Conservation (phyloP, 2,797 vertebrate genomes). For the Eulemur albifrons region DNA sequence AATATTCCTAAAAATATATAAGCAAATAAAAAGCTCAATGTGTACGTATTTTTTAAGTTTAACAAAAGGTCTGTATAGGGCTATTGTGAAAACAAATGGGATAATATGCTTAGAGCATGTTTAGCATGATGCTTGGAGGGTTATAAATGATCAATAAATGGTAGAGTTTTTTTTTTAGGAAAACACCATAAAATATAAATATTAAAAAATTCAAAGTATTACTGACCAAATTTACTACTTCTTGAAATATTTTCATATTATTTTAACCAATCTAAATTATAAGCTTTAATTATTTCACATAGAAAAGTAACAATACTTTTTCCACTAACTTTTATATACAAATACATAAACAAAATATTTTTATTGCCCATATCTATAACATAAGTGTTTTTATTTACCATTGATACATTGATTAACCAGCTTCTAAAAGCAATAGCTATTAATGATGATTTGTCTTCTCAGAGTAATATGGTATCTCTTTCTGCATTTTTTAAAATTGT, state of each 20-base stretch:
- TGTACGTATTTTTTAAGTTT: background rate
- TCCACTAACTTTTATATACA: slow-evolving; percentile 36
- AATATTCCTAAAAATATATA: background rate
- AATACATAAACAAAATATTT: background rate
- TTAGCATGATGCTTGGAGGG: background rate
- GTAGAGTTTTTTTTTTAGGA: slow-evolving; percentile 17
- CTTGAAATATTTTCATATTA: slow-evolving; percentile 14
- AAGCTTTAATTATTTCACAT: slow-evolving; percentile 41
- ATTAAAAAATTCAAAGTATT: slow-evolving; percentile 24
- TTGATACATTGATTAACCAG: background rate
- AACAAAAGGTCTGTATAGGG: background rate
- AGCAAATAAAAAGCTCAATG: background rate
- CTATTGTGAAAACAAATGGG: slow-evolving; percentile 29
- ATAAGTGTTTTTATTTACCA: background rate
- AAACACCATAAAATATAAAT: slow-evolving; percentile 31
- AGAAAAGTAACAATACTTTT: slow-evolving; percentile 14
- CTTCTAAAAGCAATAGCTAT: slow-evolving; percentile 47
- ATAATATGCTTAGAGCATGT: background rate
- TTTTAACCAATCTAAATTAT: slow-evolving; percentile 39
- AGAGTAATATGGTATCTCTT: slow-evolving; percentile 21
- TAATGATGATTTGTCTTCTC: slow-evolving; percentile 25
- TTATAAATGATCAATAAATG: slow-evolving; percentile 3
- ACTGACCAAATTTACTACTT: background rate
- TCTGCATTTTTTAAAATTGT: background rate
- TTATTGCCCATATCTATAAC: background rate